A percentile compares a stretch with the other conserved stretches of the same genome.
These are phyloP conservation scores for Drosophila putrida DNA, from an alignment of 2,888 invertebrate species.

Conservation along the genomic window DNA sequence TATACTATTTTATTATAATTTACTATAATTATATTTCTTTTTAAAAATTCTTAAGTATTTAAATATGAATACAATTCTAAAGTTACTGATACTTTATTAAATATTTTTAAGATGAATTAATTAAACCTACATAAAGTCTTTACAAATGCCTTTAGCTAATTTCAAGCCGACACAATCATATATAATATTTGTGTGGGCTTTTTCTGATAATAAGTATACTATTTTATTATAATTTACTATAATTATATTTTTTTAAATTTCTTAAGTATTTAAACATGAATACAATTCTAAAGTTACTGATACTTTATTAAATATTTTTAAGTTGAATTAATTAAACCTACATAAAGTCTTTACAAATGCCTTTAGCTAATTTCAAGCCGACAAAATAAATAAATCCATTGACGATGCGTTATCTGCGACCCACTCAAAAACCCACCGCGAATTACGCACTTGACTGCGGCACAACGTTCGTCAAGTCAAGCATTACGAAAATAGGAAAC, in stretches of 20 bases:
- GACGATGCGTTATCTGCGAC: constrained; percentile 18
- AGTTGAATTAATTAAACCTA: background rate
- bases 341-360: constrained; percentile 8
- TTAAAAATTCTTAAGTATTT: background rate
- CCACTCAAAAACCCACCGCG: constrained; percentile 51
- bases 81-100: background rate
- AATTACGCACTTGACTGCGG: constrained; percentile 78
- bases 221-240: background rate
- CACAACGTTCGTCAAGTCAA: constrained; percentile 50
- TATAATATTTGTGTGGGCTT: too few relatives aligned
- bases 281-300: too few relatives aligned
- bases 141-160: constrained; percentile 29
- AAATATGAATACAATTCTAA: too few relatives aligned
- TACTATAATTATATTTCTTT: background rate
- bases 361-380: constrained; percentile 25
- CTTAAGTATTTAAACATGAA: too few relatives aligned
- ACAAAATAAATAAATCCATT: constrained; percentile 57
- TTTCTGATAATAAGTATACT: too few relatives aligned
- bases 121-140: background rate
- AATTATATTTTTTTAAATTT: background rate
- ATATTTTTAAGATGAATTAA: background rate
- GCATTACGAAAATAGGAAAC: constrained; percentile 62
- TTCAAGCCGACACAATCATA: constrained; percentile 29
- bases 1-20: background rate
- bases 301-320: background rate